Base-by-base conservation (phyloP, 1,140 invertebrate genomes). In the Bacillus rossius region DNA sequence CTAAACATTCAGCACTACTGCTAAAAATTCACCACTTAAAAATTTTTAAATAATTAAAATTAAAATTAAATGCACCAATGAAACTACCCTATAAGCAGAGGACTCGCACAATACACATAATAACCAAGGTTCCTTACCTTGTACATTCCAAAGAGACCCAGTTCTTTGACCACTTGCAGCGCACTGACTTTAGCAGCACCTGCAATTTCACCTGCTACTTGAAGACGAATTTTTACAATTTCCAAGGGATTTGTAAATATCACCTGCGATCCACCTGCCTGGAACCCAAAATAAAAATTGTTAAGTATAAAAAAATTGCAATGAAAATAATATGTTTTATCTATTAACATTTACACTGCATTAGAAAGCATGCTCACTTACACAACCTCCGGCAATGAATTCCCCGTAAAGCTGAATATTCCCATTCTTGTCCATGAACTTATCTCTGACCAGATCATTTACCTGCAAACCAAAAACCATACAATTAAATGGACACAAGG, bases 231-330 rank as follows among this genome's bases (percentile, higher is more conserved):
- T 80, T 99, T 99, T 0, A 99, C 96, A 63, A 99, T 99, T 80
- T 99, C 97, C 60, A 99, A 75, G 0, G 97, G 97, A 82, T 99
- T 99, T 13, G 97, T 99, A 71, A 99, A 99, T 62, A 99, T 84
- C 7, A 96, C 93, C 81, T 96, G 94, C 4, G 89, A 93, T 45
- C 80, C 92, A 64, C 94, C 94, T 51, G 92, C 90, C 89, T 91
- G 69, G 43, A 79, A 76, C 50, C 1, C 40, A 17, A 23, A 13
- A 53, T 60, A 50, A 55, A 16, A 53, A 57, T 38, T 25, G 2
- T 38, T 54, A 43, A 50, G 52, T 20, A 54, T 14, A 43, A 43
- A 42, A 51, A 49, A 41, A 38, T n/a, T 48, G 8, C 8, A 48
- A 48, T 2, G 41, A n/a, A 38, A 14, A 4, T 37, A 53, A 53